A percentile compares a stretch with the other conserved stretches of the same genome.
Evolutionary conservation across 2,797 vertebrate species (phyloP).

Genomic region (Macroramphosus scolopax): DNA sequence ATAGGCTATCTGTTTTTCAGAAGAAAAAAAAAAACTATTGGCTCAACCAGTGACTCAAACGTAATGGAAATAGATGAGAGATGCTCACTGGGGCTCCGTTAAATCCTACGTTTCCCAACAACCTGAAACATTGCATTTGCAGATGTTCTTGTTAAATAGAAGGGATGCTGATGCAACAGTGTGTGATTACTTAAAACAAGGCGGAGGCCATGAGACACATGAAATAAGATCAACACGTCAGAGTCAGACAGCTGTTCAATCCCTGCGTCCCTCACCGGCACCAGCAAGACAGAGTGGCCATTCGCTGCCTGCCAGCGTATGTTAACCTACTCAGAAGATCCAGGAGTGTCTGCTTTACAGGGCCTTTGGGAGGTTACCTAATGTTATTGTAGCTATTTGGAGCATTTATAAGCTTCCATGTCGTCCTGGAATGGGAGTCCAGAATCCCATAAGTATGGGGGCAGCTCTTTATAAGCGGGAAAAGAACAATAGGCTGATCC

Average conservation of each 20-base stretch:
- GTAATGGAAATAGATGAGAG: neutral
- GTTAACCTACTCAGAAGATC: constrained; percentile 38
- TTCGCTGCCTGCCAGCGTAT: constrained; percentile 48
- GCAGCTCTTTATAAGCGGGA: constrained; percentile 52
- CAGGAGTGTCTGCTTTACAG: constrained; percentile 33
- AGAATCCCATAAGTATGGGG: constrained; percentile 46
- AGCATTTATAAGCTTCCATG: constrained; percentile 53
- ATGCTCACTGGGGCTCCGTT: neutral
- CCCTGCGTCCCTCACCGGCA: constrained; percentile 45
- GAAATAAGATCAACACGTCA: constrained; percentile 20
- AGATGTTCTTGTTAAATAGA: constrained; percentile 16
- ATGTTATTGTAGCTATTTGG: constrained; percentile 63
- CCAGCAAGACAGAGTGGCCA: constrained; percentile 41
- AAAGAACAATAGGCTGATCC: constrained; percentile 51
- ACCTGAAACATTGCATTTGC: constrained; percentile 18
- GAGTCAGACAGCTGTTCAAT: constrained; percentile 50
- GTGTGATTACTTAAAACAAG: constrained; percentile 19
- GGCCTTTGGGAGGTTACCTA: constrained; percentile 55
- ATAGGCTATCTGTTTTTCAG: too few species aligned
- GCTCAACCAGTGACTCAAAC: neutral
- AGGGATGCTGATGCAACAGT: constrained; percentile 1
- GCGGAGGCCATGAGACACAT: constrained; percentile 19
- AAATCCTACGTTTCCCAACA: constrained; percentile 16
- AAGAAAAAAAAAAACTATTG: neutral
- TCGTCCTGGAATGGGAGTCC: constrained; percentile 31